A percentile compares a stretch with the other conserved stretches of the same genome.
Conservation (phyloP, 2,888 invertebrate species). For the Caprella mutica region DNA sequence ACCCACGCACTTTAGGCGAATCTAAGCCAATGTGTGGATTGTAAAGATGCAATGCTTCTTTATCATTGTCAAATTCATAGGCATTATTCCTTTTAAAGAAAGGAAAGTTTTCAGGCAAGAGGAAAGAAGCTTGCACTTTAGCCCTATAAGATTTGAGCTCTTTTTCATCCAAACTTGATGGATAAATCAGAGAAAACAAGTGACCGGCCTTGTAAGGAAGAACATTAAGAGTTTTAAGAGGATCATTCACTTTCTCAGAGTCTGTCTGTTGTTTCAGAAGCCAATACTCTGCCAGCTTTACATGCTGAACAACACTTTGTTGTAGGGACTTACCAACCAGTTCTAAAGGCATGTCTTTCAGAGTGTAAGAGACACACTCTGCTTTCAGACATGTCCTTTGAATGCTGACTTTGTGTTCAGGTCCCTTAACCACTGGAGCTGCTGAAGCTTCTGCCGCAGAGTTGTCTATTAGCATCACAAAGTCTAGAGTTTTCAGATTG, state of each 20-base stretch:
- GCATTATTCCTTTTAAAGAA: constrained; percentile 62
- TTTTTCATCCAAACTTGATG: constrained; percentile 11
- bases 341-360: constrained; percentile 6
- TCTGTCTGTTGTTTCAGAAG: constrained; percentile 16
- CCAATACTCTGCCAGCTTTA: constrained; percentile 26
- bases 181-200: constrained; percentile 20
- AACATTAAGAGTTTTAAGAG: constrained; percentile 12
- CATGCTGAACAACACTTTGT: constrained; percentile 13
- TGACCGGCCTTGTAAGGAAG: constrained; percentile 20
- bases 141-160: constrained; percentile 42
- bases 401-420: constrained; percentile 12
- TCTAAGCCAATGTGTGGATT: constrained; percentile 61
- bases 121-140: constrained; percentile 58
- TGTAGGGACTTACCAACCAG: constrained; percentile 2
- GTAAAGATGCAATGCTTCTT: constrained; percentile 46
- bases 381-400: constrained; percentile 12
- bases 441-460: not conserved
- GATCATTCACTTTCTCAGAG: constrained; percentile 9
- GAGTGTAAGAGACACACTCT: constrained; percentile 18
- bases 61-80: constrained; percentile 39
- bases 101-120: constrained; percentile 56
- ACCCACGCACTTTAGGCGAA: constrained; percentile 39
- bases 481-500: not conserved
- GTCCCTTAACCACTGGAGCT: constrained; percentile 21
- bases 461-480: constrained; percentile 14